A percentile compares a stretch with the other conserved stretches of the same genome.
phyloP scores from a whole-genome alignment of 2,113 vertebrate genomes.

The Sinocyclocheilus anshuiensis region DNA sequence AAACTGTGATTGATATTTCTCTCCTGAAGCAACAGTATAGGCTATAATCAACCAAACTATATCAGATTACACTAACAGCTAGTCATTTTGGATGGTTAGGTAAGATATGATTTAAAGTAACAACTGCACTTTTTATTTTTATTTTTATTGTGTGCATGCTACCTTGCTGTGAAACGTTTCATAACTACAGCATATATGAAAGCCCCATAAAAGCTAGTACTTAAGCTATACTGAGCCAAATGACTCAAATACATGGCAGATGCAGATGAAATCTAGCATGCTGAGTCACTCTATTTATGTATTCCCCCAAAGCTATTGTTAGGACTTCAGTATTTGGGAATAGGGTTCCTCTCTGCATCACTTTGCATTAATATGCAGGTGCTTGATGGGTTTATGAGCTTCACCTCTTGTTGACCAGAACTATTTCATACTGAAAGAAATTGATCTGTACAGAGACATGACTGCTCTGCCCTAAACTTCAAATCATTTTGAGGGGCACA shows the following conservation, averaged over 20 bases:
- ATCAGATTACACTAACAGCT: background rate
- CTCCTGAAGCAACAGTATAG: background rate
- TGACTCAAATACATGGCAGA: background rate
- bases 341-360: conserved; percentile 22
- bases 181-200: background rate
- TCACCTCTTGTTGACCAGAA: conserved; percentile 37
- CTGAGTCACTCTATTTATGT: conserved; percentile 21
- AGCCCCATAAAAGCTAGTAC: background rate
- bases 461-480: conserved; percentile 22
- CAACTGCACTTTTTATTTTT: background rate
- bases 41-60: background rate
- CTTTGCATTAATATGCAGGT: conserved; percentile 33
- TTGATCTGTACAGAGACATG: conserved; percentile 5
- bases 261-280: background rate
- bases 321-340: background rate
- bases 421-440: conserved; percentile 31
- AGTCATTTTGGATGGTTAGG: background rate
- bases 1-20: too few species aligned
- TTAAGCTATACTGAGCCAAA: background rate
- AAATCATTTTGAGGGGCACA: conserved; percentile 48
- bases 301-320: conserved; percentile 9
- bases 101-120: background rate
- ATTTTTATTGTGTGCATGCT: background rate
- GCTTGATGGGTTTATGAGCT: conserved; percentile 34
- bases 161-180: background rate